Evolutionary conservation across 2,888 invertebrate species (phyloP).

Genomic region (Dolichopus griseipennis): DNA sequence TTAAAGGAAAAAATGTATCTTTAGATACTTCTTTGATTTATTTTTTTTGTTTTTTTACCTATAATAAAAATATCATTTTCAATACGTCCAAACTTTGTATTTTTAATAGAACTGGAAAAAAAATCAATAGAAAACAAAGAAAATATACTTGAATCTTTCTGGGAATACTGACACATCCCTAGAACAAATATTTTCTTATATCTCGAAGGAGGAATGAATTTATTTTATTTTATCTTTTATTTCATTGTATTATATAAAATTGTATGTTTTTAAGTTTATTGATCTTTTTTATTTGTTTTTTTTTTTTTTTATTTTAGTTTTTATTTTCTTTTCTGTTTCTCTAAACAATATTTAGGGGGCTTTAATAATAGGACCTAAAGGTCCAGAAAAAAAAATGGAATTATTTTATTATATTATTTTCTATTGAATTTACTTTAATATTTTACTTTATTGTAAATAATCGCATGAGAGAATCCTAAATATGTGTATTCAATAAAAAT

Average conservation of each 20-base stretch:
- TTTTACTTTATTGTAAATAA: neutral
- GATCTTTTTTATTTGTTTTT: neutral
- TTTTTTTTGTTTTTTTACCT: no score
- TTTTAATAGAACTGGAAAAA: neutral
- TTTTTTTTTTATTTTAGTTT: no score
- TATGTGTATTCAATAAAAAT: no score
- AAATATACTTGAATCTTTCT: neutral
- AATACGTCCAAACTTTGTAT: neutral
- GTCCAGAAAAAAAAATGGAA: neutral
- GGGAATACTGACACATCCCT: neutral
- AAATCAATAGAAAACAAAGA: no score
- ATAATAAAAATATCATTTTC: no score
- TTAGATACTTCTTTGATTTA: no score
- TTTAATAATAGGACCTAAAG: neutral
- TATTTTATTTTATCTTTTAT: neutral
- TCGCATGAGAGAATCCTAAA: neutral
- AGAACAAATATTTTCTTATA: neutral
- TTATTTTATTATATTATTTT: neutral
- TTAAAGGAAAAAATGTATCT: no score
- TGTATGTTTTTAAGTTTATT: slow-evolving; percentile 4
- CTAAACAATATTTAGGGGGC: neutral
- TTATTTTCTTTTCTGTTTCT: neutral
- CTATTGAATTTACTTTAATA: neutral
- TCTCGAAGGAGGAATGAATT: neutral
- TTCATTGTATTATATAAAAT: neutral